Evolutionary conservation across 1,140 invertebrate genomes (phyloP).

Genomic region (Aleiodes sp.): DNA sequence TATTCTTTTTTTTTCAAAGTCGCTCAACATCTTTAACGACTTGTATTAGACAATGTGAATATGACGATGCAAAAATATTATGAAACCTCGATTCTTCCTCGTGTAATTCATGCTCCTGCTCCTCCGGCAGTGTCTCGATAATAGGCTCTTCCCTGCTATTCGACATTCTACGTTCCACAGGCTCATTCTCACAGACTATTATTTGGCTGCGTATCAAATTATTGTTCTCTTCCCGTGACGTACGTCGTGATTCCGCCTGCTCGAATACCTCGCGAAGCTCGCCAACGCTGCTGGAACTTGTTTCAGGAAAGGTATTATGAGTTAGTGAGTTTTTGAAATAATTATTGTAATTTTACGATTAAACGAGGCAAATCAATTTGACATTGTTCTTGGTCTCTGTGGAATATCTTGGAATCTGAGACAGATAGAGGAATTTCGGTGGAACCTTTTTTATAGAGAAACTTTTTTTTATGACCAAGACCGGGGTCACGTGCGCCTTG

Average conservation of each 20-base stretch:
- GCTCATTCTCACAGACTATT: slow-evolving; percentile 31
- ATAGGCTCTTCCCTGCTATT: slow-evolving; percentile 40
- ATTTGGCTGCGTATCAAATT: slow-evolving; percentile 47
- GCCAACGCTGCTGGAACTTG: slow-evolving; percentile 50
- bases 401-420: too few relatives aligned
- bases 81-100: neutral
- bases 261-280: slow-evolving; percentile 56
- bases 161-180: slow-evolving; percentile 29
- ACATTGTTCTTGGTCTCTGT: too few relatives aligned
- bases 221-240: slow-evolving; percentile 58
- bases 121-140: slow-evolving; percentile 19
- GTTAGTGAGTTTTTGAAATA: too few relatives aligned
- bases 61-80: neutral
- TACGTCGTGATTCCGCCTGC: slow-evolving; percentile 48
- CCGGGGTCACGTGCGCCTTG: too few relatives aligned
- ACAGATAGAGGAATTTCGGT: too few relatives aligned
- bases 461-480: too few relatives aligned
- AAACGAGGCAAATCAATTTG: too few relatives aligned
- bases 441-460: too few relatives aligned
- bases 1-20: too few relatives aligned
- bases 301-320: slow-evolving; percentile 34
- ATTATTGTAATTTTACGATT: slow-evolving; percentile 4
- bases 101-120: neutral
- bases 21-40: too few relatives aligned
- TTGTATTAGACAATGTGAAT: neutral